Base-by-base conservation (phyloP, 2,113 vertebrate species). In the Spea multiplicata region DNA sequence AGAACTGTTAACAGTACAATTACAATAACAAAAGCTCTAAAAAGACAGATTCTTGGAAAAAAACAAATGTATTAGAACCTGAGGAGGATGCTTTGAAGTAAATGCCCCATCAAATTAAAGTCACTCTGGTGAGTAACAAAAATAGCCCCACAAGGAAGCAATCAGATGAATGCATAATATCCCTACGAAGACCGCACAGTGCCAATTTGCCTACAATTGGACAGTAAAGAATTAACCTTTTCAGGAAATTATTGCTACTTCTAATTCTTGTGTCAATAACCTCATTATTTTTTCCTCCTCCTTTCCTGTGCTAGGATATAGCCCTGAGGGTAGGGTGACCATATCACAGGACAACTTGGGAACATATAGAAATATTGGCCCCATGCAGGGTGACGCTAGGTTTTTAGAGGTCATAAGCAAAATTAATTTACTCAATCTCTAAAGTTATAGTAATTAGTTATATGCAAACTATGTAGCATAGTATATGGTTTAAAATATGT, bases 11-110 rank as follows among this genome's bases (percentile, higher is more conserved):
- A 49, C n/a, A 49, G 16, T 50, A 6, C n/a, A 49, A 49, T 49
- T 50, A 70, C 14, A 70, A n/a, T 70, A 49, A 69, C 45, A 13
- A 69, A 52, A n/a, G 46, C 45, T 69, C 48, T 14, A 70, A 70
- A 70, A 50, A 70, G 55, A 59, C 5, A 50, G 47, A n/a, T 12
- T 17, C 16, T 70, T 16, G 7, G 17, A 8, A 70, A 70, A 7
- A 50, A 50, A 49, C 50, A n/a, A 70, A 14, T 5, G n/a, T 16
- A 70, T 13, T 49, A 47, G 66, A 46, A 68, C 62, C 3, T 17
- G 30, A 30, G 30, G 62, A 65, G 30, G 9, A 30, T 30, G 62
- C 62, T 30, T 13, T 59, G 55, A 13, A 8, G 4, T 65, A 30
- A 65, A 65, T 65, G 3, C 62, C 7, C 62, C 17, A 65, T 65